Evolutionary conservation across 2,113 vertebrate species (phyloP).

Genomic region (Erpornis zantholeuca): DNA sequence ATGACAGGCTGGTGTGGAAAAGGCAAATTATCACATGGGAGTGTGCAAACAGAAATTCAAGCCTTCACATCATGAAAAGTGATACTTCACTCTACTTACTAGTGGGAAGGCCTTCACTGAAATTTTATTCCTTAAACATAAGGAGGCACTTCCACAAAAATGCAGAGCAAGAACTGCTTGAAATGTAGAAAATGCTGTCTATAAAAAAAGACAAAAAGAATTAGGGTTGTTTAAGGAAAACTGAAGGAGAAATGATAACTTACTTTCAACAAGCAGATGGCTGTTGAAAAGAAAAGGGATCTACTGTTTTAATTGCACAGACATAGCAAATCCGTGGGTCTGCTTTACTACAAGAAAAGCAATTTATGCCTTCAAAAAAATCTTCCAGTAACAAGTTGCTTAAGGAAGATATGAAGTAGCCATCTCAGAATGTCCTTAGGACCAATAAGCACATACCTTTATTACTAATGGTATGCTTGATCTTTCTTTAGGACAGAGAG

Average conservation of each 20-base stretch:
- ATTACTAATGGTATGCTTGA: neutral
- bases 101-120: neutral
- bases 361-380: neutral
- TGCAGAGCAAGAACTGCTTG: neutral
- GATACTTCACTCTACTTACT: neutral
- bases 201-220: neutral
- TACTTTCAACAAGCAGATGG: neutral
- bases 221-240: neutral
- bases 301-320: neutral
- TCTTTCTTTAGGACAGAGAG: neutral
- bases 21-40: neutral
- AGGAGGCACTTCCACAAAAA: neutral
- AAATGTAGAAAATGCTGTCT: neutral
- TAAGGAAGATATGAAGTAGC: neutral
- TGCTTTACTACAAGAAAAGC: neutral
- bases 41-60: neutral
- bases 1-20: neutral
- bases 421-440: neutral
- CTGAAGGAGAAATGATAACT: neutral
- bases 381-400: neutral
- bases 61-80: neutral
- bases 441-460: neutral
- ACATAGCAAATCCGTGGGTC: neutral
- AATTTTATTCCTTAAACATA: neutral
- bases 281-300: neutral